Conservation (phyloP, 2,888 invertebrate genomes). For the Drosophila robusta region DNA sequence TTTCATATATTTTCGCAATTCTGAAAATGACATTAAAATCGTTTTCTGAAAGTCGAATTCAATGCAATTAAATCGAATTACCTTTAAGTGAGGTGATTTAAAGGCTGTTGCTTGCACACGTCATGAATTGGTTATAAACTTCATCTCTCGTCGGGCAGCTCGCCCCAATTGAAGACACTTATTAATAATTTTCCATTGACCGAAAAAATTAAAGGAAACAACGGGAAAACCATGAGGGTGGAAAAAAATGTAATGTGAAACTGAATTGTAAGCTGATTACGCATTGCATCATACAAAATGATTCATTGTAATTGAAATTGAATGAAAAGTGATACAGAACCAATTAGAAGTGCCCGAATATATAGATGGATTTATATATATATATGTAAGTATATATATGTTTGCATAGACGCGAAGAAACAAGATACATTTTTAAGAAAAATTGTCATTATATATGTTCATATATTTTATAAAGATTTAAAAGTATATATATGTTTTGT, state of each 20-base stretch:
- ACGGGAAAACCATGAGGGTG: not conserved
- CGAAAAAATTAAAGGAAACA: not conserved
- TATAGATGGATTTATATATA: not conserved
- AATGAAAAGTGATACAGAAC: slow-evolving; percentile 5
- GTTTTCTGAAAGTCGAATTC: not conserved
- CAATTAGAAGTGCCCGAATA: slow-evolving; percentile 3
- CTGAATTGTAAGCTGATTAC: slow-evolving; percentile 17
- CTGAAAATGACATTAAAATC: too few species aligned
- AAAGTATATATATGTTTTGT: not conserved
- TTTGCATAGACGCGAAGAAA: not conserved
- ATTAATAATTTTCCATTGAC: slow-evolving; percentile 6
- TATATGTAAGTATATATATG: not conserved
- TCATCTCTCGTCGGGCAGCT: slow-evolving; percentile 4
- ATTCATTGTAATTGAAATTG: slow-evolving; percentile 2
- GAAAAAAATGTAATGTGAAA: slow-evolving; percentile 1
- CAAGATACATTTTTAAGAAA: too few species aligned
- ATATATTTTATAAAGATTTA: too few species aligned
- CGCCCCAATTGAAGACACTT: slow-evolving; percentile 2
- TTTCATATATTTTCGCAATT: too few species aligned
- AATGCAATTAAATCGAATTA: slow-evolving; percentile 5
- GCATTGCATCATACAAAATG: not conserved
- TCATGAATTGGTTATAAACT: not conserved
- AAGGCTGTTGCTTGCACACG: not conserved
- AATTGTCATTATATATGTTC: too few species aligned
- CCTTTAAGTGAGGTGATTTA: not conserved